Evolutionary conservation across 2,113 vertebrate species (phyloP).

Genomic region (Mohoua ochrocephala): DNA sequence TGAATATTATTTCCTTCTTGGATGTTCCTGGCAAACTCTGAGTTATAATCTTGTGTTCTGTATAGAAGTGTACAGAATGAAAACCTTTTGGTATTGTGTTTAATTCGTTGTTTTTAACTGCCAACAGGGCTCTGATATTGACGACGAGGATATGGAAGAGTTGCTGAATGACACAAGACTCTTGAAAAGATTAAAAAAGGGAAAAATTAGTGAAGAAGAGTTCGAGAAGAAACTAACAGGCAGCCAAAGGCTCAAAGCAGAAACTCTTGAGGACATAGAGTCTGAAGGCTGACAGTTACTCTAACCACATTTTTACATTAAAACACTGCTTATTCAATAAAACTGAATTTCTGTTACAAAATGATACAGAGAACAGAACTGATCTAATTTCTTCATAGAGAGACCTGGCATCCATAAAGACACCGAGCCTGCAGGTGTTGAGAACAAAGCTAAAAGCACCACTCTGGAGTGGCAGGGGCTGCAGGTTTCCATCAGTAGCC

Average conservation of each 20-base stretch:
- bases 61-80: not conserved
- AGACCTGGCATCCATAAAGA: not conserved
- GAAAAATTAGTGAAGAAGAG: constrained; percentile 88
- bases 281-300: constrained; percentile 1
- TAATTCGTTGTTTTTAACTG: not conserved
- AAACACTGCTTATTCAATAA: not conserved
- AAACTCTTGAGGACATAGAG: not conserved
- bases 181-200: constrained; percentile 89
- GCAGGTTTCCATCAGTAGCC: not conserved
- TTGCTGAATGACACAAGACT: constrained; percentile 88
- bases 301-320: not conserved
- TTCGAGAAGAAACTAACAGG: constrained; percentile 83
- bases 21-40: not conserved
- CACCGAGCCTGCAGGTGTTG: not conserved
- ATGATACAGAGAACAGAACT: not conserved
- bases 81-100: not conserved
- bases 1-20: not conserved
- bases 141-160: constrained; percentile 87
- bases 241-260: not conserved
- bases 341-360: not conserved
- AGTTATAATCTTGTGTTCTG: not conserved
- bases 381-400: not conserved
- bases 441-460: not conserved
- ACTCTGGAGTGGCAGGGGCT: not conserved
- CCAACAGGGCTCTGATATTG: constrained; percentile 81